Base-by-base conservation (phyloP, 2,888 invertebrate genomes). In the Rhopalosiphum nymphaeae region DNA sequence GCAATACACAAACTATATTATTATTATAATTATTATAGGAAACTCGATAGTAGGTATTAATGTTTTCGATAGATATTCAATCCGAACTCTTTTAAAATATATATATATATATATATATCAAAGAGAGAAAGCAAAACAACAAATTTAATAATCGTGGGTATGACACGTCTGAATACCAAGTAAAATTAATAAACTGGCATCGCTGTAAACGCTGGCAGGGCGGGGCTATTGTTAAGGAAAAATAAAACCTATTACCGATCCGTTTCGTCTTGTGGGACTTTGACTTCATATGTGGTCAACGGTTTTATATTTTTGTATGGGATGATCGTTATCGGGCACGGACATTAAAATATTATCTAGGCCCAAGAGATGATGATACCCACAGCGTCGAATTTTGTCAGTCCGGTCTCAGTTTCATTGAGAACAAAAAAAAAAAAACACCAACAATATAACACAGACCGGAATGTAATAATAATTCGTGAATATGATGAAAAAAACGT, bases 271-370 rank as follows among this genome's bases (percentile, higher is more conserved):
- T 86, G 90, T 91, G 94, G 42, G 90, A 94, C 90, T 91, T 49
- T 26, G 91, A 49, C 90, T 49, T 90, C 61, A 49, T 89, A 90
- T 86, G 94, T 91, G 91, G 94, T 94, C 91, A 94, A 92, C 88
- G 42, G 49, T 61, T 61, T 57, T 42, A 25, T 86, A n/a, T 86
- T 92, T 56, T 89, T 46, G 57, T 57, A 90, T 26, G 93, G 90
- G 89, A 90, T 49, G 94, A 94, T 94, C 90, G 61, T 94, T 94
- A 94, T 94, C 94, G 90, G 61, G 89, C 78, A 94, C 86, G 94
- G 94, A 94, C 94, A 86, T 94, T 94, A 94, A 94, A 94, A 94
- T 94, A 94, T 90, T 94, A 93, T 93, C 84, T 93, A 84, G 84
- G 85, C 84, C 93, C 85, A 89, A 36, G 46, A 56, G 89, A 93